phyloP scores from a whole-genome alignment of 1,140 invertebrate genomes.

The Dendrolimus punctatus region DNA sequence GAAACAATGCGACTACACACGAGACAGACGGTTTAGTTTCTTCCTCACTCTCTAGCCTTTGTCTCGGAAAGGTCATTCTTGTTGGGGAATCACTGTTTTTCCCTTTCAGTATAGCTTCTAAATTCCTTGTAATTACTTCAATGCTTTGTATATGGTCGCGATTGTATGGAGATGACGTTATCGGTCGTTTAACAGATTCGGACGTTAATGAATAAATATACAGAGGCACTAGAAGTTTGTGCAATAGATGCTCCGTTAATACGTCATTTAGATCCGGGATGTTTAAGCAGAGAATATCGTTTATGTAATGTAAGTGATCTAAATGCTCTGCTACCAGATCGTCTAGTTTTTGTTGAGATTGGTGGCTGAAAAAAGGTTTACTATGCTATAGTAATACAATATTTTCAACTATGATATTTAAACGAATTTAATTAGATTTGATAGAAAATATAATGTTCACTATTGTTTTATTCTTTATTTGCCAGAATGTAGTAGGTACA shows the following conservation, averaged over 20 bases:
- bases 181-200: constrained; percentile 36
- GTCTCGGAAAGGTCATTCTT: constrained; percentile 47
- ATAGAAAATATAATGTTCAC: too few species aligned
- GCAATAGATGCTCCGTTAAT: constrained; percentile 94
- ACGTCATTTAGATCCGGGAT: constrained; percentile 96
- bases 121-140: constrained; percentile 74
- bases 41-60: constrained; percentile 57
- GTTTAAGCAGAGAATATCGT: constrained; percentile 95
- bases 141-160: constrained; percentile 65
- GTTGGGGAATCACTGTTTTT: constrained; percentile 65
- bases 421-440: too few species aligned
- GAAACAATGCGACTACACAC: constrained; percentile 91
- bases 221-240: constrained; percentile 94
- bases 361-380: constrained; percentile 76
- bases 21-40: constrained; percentile 82
- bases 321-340: constrained; percentile 98
- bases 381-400: background rate
- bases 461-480: too few species aligned
- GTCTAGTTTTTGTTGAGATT: constrained; percentile 91
- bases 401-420: too few species aligned
- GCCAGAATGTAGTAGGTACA: too few species aligned
- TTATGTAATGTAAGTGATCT: constrained; percentile 98
- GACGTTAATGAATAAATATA: constrained; percentile 92
- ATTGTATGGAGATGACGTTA: constrained; percentile 44
- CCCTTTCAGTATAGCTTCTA: constrained; percentile 74